Conservation (phyloP, 2,888 invertebrate species). For the Diarsia brunnea region DNA sequence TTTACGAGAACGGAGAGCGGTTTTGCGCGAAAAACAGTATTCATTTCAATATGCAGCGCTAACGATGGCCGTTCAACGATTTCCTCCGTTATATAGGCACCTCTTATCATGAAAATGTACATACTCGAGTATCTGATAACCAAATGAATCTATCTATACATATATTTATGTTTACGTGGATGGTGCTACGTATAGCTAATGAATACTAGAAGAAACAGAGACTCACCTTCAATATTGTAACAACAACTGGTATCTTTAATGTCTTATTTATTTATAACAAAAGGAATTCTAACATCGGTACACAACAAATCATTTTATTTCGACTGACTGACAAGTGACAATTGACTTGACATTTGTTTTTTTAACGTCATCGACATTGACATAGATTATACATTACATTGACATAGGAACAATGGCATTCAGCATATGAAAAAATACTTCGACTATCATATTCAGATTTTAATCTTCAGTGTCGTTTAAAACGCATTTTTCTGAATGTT, state of each 20-base stretch:
- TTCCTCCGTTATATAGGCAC: conserved; percentile 85
- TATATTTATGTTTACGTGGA: conserved; percentile 45
- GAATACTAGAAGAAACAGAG: conserved; percentile 31
- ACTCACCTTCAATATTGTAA: conserved; percentile 63
- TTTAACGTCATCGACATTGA: conserved; percentile 57
- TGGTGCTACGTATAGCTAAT: conserved; percentile 1
- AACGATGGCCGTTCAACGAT: conserved; percentile 85
- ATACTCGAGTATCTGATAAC: conserved; percentile 80
- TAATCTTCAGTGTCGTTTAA: conserved; percentile 26
- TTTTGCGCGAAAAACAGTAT: conserved; percentile 70
- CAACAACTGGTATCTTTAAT: conserved; percentile 16
- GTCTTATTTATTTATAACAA: conserved; percentile 41
- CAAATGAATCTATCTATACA: conserved; percentile 69
- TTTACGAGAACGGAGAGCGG: conserved; percentile 67
- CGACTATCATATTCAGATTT: neutral
- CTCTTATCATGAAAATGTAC: conserved; percentile 83
- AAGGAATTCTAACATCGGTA: conserved; percentile 44
- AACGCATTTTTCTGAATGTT: conserved; percentile 91
- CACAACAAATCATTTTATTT: conserved; percentile 66
- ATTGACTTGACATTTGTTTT: conserved; percentile 61
- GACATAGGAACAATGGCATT: conserved; percentile 47
- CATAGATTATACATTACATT: conserved; percentile 52
- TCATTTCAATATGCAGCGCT: conserved; percentile 78
- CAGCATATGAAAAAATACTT: conserved; percentile 15
- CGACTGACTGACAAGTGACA: conserved; percentile 52